Evolutionary conservation across 1,140 invertebrate genomes (phyloP).

Genomic region (Episyrphus balteatus): DNA sequence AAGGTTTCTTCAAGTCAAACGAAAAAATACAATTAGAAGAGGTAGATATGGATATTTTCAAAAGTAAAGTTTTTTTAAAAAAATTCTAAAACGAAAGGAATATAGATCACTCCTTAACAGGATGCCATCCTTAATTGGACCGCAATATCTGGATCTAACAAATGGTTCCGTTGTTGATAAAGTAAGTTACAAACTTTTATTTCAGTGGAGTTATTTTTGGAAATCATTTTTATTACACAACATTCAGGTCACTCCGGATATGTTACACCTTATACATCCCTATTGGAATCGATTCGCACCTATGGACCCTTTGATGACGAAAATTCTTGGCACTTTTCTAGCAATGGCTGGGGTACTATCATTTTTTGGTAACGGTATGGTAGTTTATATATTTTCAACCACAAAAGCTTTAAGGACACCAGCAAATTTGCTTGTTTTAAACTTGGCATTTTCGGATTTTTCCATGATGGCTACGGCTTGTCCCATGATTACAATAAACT

Average conservation of each 20-base stretch:
- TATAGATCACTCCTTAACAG: no score
- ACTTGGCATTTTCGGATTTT: constrained; percentile 56
- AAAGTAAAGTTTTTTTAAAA: no score
- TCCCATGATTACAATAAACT: constrained; percentile 75
- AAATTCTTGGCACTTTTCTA: constrained; percentile 30
- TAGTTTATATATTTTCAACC: constrained; percentile 50
- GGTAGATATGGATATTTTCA: no score
- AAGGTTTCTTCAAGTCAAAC: no score
- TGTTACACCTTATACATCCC: constrained; percentile 57
- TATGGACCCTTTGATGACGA: constrained; percentile 61
- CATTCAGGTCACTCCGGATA: constrained; percentile 57
- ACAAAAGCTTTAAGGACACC: constrained; percentile 46
- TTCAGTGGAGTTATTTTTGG: not conserved
- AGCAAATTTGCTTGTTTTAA: constrained; percentile 47
- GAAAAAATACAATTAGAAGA: no score
- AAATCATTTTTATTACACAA: not conserved
- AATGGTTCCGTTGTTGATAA: constrained; percentile 35
- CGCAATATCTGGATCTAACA: constrained; percentile 31
- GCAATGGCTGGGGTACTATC: constrained; percentile 34
- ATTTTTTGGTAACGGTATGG: constrained; percentile 47
- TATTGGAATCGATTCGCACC: constrained; percentile 69
- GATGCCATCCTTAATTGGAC: constrained; percentile 18
- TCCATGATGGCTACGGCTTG: constrained; percentile 76
- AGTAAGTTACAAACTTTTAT: constrained; percentile 7
- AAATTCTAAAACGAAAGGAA: no score